These are phyloP conservation scores for Cepphus grylle DNA, from an alignment of 2,113 vertebrate genomes.

Conservation along the genomic window DNA sequence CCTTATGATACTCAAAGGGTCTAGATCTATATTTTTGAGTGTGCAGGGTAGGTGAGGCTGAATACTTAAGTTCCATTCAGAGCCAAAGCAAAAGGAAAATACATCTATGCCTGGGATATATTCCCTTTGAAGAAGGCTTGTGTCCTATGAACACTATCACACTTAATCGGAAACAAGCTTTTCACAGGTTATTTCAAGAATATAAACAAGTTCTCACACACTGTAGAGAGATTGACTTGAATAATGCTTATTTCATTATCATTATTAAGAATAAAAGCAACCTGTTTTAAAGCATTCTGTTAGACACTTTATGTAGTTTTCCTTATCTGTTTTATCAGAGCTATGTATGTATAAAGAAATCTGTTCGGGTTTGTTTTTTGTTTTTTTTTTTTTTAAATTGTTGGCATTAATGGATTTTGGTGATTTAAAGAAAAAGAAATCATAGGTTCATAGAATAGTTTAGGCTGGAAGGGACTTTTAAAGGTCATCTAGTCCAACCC, in stretches of 20 bases:
- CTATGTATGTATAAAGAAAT: background rate
- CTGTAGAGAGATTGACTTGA: background rate
- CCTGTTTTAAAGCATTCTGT: background rate
- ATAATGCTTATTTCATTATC: background rate
- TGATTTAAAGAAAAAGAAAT: background rate
- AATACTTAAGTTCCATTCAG: background rate
- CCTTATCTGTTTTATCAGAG: background rate
- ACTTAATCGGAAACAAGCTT: background rate
- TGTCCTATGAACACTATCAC: background rate
- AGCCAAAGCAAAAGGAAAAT: constrained; percentile 15
- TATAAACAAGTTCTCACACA: background rate
- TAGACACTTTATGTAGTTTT: background rate
- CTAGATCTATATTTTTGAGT: background rate
- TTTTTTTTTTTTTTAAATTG: background rate
- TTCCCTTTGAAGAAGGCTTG: background rate
- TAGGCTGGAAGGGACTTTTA: background rate
- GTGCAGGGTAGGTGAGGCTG: background rate
- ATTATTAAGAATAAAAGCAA: background rate
- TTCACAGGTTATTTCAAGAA: background rate
- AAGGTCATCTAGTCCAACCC: background rate
- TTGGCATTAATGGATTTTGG: background rate
- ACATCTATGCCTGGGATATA: background rate
- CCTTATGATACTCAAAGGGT: background rate
- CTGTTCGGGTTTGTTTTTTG: background rate
- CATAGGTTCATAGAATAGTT: background rate